Evolutionary conservation across 1,140 invertebrate genomes (phyloP), one percentile per base, ranked within the genome.

Genomic region (Saccostrea cuccullata): DNA sequence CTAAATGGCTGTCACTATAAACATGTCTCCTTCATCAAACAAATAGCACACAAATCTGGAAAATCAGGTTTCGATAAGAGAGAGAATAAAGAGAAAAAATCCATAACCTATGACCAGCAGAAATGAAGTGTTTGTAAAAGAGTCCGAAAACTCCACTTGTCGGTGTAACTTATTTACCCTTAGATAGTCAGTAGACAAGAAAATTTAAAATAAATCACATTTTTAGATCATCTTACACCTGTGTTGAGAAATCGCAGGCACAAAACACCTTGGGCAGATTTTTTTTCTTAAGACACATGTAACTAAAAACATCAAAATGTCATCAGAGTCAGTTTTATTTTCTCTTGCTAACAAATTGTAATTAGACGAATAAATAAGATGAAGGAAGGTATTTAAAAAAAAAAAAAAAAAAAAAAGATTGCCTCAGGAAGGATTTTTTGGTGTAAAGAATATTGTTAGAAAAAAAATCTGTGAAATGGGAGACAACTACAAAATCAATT

Each of bases 151-250:
- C 8, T 17, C 26, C 26, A 26, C 70, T 77, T 6, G 11, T 77
- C 23, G 70, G 23, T 77, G 30, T 77, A 36, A 36, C 26, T 77
- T 77, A 36, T 77, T 23, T 77, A 77, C 70, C 11, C 26, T 77
- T 36, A 36, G 30, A 36, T 2, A 36, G 30, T 36, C 20, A 23
- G 60, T n/a, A 23, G 70, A 77, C 70, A 30, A 67, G 70, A 77
- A 77, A 77, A 77, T 77, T 77, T 77, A 77, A 47, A 77, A 77
- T 77, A 77, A 77, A 77, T 36, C 70, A 77, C 70, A 77, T 9
- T 77, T 77, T 77, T 77, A 26, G 23, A 77, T 77, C 70, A 77
- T 30, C 26, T 77, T 77, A 77, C 70, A 77, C 70, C 70, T 77
- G 70, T 77, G 70, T 26, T 77, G 70, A 36, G 26, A 77, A 5